Evolutionary conservation across 2,888 invertebrate genomes (phyloP), one percentile per base, ranked within the genome.

Genomic region (Parelbella ahira): DNA sequence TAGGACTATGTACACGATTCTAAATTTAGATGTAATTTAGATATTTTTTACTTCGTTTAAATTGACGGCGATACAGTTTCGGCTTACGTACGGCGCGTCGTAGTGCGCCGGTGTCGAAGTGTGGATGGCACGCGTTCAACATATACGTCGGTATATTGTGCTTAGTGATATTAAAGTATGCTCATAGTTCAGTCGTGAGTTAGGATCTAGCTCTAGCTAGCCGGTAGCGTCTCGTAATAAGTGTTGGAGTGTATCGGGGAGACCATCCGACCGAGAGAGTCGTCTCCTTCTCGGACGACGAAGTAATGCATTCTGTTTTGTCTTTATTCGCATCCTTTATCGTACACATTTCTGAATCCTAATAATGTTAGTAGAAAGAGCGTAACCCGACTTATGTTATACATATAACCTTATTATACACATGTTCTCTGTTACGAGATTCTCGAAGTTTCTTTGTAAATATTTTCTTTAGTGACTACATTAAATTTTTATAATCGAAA

Each of bases 161-260:
- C 82, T 83, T 83, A 84, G 83, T 81, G 78, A 82, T 83, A 80
- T 68, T 67, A 66, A 74, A 63, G 58, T 75, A 79, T 75, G 84
- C 84, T 84, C 83, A 84, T 84, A 83, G 83, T 57, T 77, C 76
- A 73, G 78, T 82, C 77, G 81, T 82, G 83, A 78, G 74, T 73
- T 84, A 84, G 76, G 71, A 41, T 8, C 39, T 41, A 41, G 41
- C 63, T 68, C 59, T 83, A 84, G 80, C 81, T 81, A 80, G 81
- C 62, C 67, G 63, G 70, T 81, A 80, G 79, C 59, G 58, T 70
- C 71, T 68, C 64, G 65, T 63, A 61, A 52, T 66, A 60, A 53
- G 51, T 51, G 44, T 68, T 65, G 61, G 62, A 62, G 58, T 56
- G 65, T 48, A 32, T 34, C 49, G 52, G 49, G 50, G 60, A 49